Evolutionary conservation across 2,888 invertebrate genomes (phyloP).

Genomic region (Callyntrura sp.): DNA sequence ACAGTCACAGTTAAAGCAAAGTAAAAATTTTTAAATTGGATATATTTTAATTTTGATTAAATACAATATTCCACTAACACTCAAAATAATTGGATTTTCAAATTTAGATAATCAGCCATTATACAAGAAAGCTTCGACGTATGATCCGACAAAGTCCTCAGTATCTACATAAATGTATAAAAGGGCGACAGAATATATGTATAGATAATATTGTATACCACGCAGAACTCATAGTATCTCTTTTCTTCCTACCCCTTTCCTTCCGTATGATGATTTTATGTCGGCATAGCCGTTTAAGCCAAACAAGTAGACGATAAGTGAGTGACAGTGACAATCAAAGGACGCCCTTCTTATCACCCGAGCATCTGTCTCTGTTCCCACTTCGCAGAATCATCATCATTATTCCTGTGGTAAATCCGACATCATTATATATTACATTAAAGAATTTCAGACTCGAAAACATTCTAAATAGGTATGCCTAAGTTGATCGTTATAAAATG

Average conservation of each 20-base stretch:
- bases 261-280: not conserved
- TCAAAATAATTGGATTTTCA: too few relatives aligned
- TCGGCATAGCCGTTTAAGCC: not conserved
- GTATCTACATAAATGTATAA: too few relatives aligned
- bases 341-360: conserved; percentile 62
- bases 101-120: too few relatives aligned
- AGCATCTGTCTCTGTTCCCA: conserved; percentile 74
- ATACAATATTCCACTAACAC: too few relatives aligned
- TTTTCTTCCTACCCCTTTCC: conserved; percentile 21
- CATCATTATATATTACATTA: conserved; percentile 35
- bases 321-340: conserved; percentile 68
- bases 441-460: conserved; percentile 15
- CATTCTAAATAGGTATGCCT: not conserved
- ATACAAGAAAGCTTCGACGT: too few relatives aligned
- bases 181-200: too few relatives aligned
- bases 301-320: conserved; percentile 22
- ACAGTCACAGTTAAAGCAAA: too few relatives aligned
- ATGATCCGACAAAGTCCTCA: too few relatives aligned
- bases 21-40: too few relatives aligned
- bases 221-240: too few relatives aligned
- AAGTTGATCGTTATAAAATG: not conserved
- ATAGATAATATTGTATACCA: too few relatives aligned
- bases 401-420: conserved; percentile 42
- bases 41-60: too few relatives aligned
- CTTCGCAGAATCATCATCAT: conserved; percentile 74